Percentiles rank a stretch among this genome's conserved stretches.
Evolutionary conservation across 2,113 vertebrate genomes (phyloP).

Genomic region (Bubalus kerabau): DNA sequence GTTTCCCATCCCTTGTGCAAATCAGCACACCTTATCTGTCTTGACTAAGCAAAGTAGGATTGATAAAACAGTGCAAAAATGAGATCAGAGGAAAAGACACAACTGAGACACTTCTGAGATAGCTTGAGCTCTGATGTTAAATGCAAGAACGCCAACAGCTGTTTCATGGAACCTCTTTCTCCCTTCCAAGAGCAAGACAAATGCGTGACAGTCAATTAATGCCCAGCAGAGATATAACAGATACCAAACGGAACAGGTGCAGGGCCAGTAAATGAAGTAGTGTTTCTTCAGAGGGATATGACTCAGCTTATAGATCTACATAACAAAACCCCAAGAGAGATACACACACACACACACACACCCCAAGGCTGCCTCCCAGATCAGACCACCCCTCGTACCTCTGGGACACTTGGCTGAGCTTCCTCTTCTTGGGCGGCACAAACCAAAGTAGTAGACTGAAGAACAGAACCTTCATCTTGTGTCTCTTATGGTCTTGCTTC

Average conservation of each 20-base stretch:
- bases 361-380: neutral
- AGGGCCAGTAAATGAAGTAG: rapidly evolving
- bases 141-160: neutral
- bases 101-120: rapidly evolving
- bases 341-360: neutral
- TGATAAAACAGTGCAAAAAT: neutral
- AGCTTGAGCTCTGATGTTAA: neutral
- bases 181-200: rapidly evolving
- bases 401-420: neutral
- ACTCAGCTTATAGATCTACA: neutral
- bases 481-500: neutral
- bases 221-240: neutral
- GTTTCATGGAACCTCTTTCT: rapidly evolving
- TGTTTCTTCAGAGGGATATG: rapidly evolving
- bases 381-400: neutral
- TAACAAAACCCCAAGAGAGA: neutral
- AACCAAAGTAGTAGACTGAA: rapidly evolving
- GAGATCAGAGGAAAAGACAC: neutral
- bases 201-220: rapidly evolving
- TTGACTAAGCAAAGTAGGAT: neutral
- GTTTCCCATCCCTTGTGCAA: neutral
- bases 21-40: neutral
- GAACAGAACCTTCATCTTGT: neutral
- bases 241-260: rapidly evolving
- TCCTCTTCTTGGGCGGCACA: rapidly evolving